Base-by-base conservation (phyloP, 1,140 invertebrate genomes). In the Daktulosphaira vitifoliae region DNA sequence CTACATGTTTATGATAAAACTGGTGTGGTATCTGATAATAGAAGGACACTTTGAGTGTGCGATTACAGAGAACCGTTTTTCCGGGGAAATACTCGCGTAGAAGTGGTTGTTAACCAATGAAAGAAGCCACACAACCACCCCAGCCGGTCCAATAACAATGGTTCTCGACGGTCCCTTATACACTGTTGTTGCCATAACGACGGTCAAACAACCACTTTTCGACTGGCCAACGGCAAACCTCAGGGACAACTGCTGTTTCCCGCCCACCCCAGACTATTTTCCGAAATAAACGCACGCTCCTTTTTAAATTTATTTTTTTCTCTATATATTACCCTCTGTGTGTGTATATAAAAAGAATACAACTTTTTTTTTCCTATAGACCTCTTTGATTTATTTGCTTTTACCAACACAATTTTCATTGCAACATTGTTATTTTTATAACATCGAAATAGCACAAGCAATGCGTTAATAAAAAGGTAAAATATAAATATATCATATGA, bases 171-270 rank as follows among this genome's bases (percentile, higher is more conserved):
- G 13, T 44, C 53, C 38, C 23, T 44, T 48, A 25, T 46, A 29
- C 20, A 20, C 16, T 29, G 20, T 20, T 13, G 42, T 59, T 15
- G 2, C 25, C 54, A 29, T 59, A 29, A 59, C 54, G 15, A 59
- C 54, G 42, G 54, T 59, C 42, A 59, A 46, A 46, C 54, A 59
- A 59, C 39, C 54, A 29, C 42, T 23, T n/a, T 1, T 4, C 23
- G 25, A 15, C 16, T 29, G 16, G 42, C 39, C 54, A 46, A 29
- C 54, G 44, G 39, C 54, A 18, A n/a, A 9, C 42, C 23, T 7
- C 23, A 46, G 54, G 54, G 54, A 59, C 20, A 29, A 46, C 42
- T n/a, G 39, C 22, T 4, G 54, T n/a, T 16, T 3, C 25, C 39
- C 42, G 16, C n/a, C 54, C 39, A 59, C 39, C 54, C 39, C 6